Base-by-base conservation (phyloP, 2,797 vertebrate species). In the Sebastes miniatus region DNA sequence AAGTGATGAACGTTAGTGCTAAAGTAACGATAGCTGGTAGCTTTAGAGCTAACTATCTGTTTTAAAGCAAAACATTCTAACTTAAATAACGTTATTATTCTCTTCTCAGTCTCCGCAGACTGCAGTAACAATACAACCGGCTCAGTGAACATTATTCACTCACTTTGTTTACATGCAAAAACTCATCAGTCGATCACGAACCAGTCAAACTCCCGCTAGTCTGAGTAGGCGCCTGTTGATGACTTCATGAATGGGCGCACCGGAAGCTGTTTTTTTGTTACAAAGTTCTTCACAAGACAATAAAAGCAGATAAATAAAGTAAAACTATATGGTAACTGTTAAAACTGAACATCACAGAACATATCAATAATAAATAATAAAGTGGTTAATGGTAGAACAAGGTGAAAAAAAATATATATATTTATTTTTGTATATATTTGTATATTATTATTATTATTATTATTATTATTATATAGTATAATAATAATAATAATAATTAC, bases 191-290 rank as follows among this genome's bases (percentile, higher is more conserved):
- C 0, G 14, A 8, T 54, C 12, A 4, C 3, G 7, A 29, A 56
- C 27, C n/a, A 5, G 61, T 27, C 39, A 59, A 66, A 43, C 6
- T 69, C 73, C 81, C 81, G 70, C 77, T 75, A 0, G 4, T 8
- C 9, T 6, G 6, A 18, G 0, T 0, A 1, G 73, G 18, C 74
- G 80, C 75, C 3, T 7, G 4, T 5, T 76, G 74, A 81, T 87
- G 85, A 81, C 81, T 78, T 6, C 0, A 1, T 12, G 1, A 1
- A 32, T 1, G 11, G 8, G 9, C 27, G 34, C 22, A 14, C 10
- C 25, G 27, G 13, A 4, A 20, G 16, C n/a, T 39, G 36, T 36
- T 36, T 36, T 4, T 36, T 36, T 36, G 36, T 36, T 36, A 36
- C 36, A 36, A 36, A 36, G 36, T 36, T 0, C 36, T 5, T 36